Evolutionary conservation across 1,140 invertebrate species (phyloP).

Genomic region (Aphidius ervi): DNA sequence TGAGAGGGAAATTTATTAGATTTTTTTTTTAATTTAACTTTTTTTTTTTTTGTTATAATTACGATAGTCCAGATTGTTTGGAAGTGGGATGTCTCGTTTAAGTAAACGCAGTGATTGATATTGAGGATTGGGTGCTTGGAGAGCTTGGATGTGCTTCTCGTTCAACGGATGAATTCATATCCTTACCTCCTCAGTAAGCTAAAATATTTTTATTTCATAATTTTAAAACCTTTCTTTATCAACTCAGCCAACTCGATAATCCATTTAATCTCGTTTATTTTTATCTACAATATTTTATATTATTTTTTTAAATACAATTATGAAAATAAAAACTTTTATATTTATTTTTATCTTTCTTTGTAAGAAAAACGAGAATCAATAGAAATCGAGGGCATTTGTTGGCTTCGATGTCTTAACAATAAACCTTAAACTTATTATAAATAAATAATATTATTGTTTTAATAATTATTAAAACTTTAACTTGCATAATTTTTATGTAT

Average conservation of each 20-base stretch:
- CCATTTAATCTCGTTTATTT: conserved; percentile 16
- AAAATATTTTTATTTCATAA: conserved; percentile 52
- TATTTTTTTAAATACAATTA: background rate
- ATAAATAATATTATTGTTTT: too few relatives aligned
- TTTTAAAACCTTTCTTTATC: conserved; percentile 45
- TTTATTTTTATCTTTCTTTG: too few relatives aligned
- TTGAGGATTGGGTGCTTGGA: conserved; percentile 43
- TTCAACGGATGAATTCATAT: conserved; percentile 47
- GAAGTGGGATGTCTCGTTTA: conserved; percentile 26
- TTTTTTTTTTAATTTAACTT: conserved; percentile 14
- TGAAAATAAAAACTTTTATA: background rate
- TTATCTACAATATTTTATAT: background rate
- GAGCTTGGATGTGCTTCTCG: conserved; percentile 49
- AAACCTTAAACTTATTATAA: conserved; percentile 17
- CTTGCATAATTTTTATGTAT: too few relatives aligned
- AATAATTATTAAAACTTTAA: too few relatives aligned
- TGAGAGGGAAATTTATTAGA: background rate
- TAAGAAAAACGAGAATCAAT: conserved; percentile 17
- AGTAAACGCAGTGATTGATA: conserved; percentile 35
- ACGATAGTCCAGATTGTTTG: conserved; percentile 29
- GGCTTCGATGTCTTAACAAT: conserved; percentile 19
- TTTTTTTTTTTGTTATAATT: conserved; percentile 26
- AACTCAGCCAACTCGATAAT: conserved; percentile 14
- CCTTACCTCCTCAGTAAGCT: conserved; percentile 56
- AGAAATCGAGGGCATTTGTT: conserved; percentile 20